Percentiles rank a stretch among this genome's conserved stretches.
Conservation (phyloP, 2,888 invertebrate genomes). For the Lycophotia porphyrea region DNA sequence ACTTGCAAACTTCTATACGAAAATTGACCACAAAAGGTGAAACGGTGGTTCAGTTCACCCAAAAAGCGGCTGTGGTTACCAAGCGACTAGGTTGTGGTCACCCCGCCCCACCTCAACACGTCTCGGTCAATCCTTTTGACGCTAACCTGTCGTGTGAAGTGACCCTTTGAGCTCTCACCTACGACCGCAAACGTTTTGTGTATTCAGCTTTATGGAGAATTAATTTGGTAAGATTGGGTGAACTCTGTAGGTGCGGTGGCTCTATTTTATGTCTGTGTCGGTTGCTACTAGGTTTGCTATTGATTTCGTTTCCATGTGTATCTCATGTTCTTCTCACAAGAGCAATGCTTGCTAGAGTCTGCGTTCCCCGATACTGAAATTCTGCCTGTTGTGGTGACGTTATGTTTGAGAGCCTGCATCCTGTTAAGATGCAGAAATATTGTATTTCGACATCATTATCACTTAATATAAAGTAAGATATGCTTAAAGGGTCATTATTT, state of each 20-base stretch:
- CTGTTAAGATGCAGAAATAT: not conserved
- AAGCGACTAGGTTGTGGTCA: constrained; percentile 82
- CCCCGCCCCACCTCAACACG: constrained; percentile 76
- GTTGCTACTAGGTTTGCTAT: constrained; percentile 5
- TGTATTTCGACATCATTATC: not conserved
- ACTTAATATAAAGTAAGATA: not conserved
- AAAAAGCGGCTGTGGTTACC: constrained; percentile 77
- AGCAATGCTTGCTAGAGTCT: not conserved
- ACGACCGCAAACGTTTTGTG: constrained; percentile 86
- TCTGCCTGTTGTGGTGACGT: not conserved
- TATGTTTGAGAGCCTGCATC: not conserved
- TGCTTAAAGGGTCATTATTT: not conserved
- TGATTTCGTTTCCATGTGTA: constrained; percentile 9
- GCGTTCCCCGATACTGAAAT: not conserved
- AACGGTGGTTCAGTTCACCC: constrained; percentile 64
- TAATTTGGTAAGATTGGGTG: constrained; percentile 68
- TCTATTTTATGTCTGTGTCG: constrained; percentile 11
- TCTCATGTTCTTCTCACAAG: not conserved
- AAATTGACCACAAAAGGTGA: constrained; percentile 73
- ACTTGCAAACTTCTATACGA: constrained; percentile 62
- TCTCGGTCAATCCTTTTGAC: constrained; percentile 86
- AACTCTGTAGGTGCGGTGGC: constrained; percentile 29
- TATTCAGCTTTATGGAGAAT: constrained; percentile 78
- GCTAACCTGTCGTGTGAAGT: constrained; percentile 81
- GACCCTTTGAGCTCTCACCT: constrained; percentile 88